These are phyloP conservation scores for Molorchus minor DNA, from an alignment of 2,888 invertebrate genomes.

Conservation along the genomic window DNA sequence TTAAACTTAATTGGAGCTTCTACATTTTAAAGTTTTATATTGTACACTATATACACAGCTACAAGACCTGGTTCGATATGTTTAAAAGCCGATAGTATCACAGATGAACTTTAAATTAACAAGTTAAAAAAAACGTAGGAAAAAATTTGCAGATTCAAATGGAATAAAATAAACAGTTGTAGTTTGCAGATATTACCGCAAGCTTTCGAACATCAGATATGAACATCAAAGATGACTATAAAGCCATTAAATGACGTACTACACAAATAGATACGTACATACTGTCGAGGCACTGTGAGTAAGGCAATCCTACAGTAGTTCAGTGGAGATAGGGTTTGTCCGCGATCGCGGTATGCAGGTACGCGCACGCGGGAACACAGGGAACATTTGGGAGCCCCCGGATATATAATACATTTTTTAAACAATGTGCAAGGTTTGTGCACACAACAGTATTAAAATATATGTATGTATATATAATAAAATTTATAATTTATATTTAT, in stretches of 20 bases:
- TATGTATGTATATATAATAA: constrained; percentile 59
- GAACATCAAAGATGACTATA: constrained; percentile 53
- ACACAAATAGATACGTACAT: constrained; percentile 63
- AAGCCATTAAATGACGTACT: constrained; percentile 61
- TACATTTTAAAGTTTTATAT: no score
- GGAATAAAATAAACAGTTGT: no score
- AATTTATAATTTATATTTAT: constrained; percentile 56
- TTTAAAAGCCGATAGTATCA: no score
- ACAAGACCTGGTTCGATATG: no score
- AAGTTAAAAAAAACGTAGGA: no score
- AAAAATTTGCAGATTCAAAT: no score
- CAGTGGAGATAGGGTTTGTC: constrained; percentile 67
- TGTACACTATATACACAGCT: no score
- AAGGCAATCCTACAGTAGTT: constrained; percentile 83
- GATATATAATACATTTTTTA: constrained; percentile 54
- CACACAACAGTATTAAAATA: constrained; percentile 65
- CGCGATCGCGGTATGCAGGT: constrained; percentile 56
- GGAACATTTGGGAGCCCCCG: constrained; percentile 27
- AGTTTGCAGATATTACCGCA: constrained; percentile 49
- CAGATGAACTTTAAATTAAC: no score
- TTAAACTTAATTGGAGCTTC: no score
- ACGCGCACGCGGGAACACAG: constrained; percentile 42
- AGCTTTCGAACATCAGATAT: constrained; percentile 52
- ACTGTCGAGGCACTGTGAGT: constrained; percentile 80
- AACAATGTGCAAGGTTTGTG: constrained; percentile 64